Conservation (phyloP, 2,113 vertebrate genomes). For the Oryzias javanicus region DNA sequence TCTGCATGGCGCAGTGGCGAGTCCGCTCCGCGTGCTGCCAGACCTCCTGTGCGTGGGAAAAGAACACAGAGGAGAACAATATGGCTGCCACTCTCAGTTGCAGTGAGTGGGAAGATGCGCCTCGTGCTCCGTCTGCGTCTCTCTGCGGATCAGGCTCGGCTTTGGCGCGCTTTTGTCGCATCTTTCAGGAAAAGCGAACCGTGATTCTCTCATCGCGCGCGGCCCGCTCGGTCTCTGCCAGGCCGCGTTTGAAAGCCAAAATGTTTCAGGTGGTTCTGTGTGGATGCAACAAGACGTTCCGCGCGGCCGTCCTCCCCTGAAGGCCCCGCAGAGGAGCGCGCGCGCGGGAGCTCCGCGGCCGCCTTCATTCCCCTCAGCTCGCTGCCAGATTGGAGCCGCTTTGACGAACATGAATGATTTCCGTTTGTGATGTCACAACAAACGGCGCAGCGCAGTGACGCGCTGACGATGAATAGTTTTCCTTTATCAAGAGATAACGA, state of each 20-base stretch:
- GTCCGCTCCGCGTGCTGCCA: neutral
- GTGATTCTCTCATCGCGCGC: too few species aligned
- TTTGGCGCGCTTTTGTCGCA: neutral
- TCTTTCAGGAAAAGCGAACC: neutral
- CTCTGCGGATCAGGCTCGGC: neutral
- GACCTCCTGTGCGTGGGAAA: constrained; percentile 10
- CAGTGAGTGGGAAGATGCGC: constrained; percentile 50
- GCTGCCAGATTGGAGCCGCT: neutral
- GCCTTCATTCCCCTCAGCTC: neutral
- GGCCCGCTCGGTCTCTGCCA: too few species aligned
- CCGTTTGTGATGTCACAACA: constrained; percentile 7
- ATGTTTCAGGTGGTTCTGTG: too few species aligned
- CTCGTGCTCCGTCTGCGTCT: constrained; percentile 17
- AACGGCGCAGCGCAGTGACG: constrained; percentile 5
- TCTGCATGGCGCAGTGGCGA: too few species aligned
- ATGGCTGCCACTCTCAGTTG: constrained; percentile 47
- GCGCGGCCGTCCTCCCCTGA: neutral
- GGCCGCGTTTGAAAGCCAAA: too few species aligned
- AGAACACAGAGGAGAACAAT: constrained; percentile 37
- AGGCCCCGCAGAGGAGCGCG: neutral
- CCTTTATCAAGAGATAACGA: neutral
- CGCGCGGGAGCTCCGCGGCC: neutral
- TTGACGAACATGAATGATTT: neutral
- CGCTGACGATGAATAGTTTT: neutral
- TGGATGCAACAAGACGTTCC: neutral